Base-by-base conservation (phyloP, 2,888 invertebrate genomes). In the Cabera pusaria region DNA sequence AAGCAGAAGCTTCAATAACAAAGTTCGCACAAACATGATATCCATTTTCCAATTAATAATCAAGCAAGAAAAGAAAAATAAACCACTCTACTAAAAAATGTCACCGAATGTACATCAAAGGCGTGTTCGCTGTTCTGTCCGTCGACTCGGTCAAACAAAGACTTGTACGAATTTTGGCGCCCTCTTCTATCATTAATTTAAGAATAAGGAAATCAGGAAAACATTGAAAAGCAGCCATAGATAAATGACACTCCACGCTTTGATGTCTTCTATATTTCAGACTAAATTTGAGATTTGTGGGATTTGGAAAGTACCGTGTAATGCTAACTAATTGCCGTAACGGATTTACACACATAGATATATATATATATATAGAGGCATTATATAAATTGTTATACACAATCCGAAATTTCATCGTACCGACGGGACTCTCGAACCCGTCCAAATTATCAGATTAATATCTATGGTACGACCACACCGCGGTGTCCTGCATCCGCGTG, bases 161-260 rank as follows among this genome's bases (percentile, higher is more conserved):
- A 32, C 31, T 32, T 35, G 25, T 35, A 31, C 8, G 26, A 31
- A 22, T 36, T 40, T 35, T 23, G 32, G 41, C 19, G 19, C 22
- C 41, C 20, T 35, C 31, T 22, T 36, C 31, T 31, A 19, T 19
- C 41, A 25, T 41, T 42, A 41, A 31, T 31, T 31, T 21, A 42
- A 36, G 41, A 42, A 42, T 19, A 26, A 42, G 35, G 41, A 42
- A 42, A 35, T 26, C 35, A 26, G 32, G 26, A 16, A 14, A 16
- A 10, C n/a, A 3, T 21, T 25, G 23, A 25, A 26, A 29, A 35
- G 21, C 16, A 18, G 20, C 26, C 21, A 5, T 6, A 23, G 7
- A 7, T 25, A 10, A 33, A 33, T 26, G 26, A 26, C 31, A 26
- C 31, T 25, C 32, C 35, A 35, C 31, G 31, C 26, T 7, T 32